Base-by-base conservation (phyloP, 2,888 invertebrate species). In the Physocephala rufipes region DNA sequence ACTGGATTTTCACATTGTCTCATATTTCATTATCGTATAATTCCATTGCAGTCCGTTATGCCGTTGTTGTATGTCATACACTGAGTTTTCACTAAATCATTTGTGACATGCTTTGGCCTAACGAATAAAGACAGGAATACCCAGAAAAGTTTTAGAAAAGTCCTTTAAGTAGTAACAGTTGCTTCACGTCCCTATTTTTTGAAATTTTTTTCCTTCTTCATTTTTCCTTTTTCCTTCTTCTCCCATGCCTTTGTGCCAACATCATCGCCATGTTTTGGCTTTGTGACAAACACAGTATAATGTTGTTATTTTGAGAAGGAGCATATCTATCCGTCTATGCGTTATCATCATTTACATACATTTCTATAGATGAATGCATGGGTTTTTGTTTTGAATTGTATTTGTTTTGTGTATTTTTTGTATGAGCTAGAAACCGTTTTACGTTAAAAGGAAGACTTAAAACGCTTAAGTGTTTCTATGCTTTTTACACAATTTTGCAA, bases 381-480 rank as follows among this genome's bases (percentile, higher is more conserved):
- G 19, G 19, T 28, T n/a, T 24, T 49, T 62, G 43, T 43, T 5
- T 4, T 21, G n/a, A 2, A 30, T n/a, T 43, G 19, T 24, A 19
- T 58, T 12, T 61, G 68, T 59, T 1, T 28, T 68, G 21, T 61
- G 28, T 61, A 0, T n/a, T n/a, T n/a, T n/a, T n/a, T 19, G 24
- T 59, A 55, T 28, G 19, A n/a, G n/a, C n/a, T n/a, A n/a, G n/a
- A n/a, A n/a, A n/a, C n/a, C n/a, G n/a, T n/a, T n/a, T n/a, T 21
- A 12, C 24, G n/a, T 26, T 15, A 12, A 21, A 36, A 66, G 19
- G 55, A 53, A 24, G 66, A 21, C 55, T 66, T 66, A 21, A 55
- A 66, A 53, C 51, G 9, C 61, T 68, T 30, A 61, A 68, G 61
- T 49, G 49, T 47, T 68, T 63, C 28, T 58, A 21, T 68, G 61